phyloP scores from a whole-genome alignment of 2,797 vertebrate species.

The Megalops cyprinoides region DNA sequence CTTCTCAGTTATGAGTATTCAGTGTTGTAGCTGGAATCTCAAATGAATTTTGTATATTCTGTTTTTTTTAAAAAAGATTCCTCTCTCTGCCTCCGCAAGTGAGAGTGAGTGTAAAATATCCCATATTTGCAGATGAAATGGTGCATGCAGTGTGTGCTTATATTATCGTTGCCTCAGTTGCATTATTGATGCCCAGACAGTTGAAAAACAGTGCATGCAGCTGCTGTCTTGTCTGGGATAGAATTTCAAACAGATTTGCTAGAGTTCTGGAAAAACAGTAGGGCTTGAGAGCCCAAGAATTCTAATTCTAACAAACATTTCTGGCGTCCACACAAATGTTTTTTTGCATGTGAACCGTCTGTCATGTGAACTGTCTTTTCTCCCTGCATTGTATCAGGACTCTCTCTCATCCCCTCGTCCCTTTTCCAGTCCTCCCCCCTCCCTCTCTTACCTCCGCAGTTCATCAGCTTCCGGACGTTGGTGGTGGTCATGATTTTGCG shows the following conservation, averaged over 20 bases:
- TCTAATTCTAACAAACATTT: not conserved
- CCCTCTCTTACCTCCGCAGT: conserved; percentile 78
- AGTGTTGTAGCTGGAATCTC: no score
- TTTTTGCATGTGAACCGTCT: no score
- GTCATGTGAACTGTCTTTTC: no score
- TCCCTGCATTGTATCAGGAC: no score
- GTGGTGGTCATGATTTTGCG: conserved; percentile 81
- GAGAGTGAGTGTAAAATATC: conserved; percentile 68
- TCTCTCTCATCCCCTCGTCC: not conserved
- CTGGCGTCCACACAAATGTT: no score
- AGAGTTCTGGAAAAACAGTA: not conserved
- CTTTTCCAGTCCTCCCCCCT: not conserved
- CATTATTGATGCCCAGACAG: conserved; percentile 32
- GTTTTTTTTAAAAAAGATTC: not conserved
- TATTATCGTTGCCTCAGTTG: conserved; percentile 43
- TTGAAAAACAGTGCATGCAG: conserved; percentile 1
- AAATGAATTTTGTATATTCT: not conserved
- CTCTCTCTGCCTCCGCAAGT: not conserved
- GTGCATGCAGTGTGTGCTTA: conserved; percentile 50
- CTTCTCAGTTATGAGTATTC: no score
- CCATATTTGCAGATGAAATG: conserved; percentile 80
- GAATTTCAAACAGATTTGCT: no score
- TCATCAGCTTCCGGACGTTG: conserved; percentile 85
- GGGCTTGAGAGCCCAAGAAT: not conserved
- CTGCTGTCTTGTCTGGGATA: no score